Evolutionary conservation across 2,797 vertebrate genomes (phyloP), one percentile per base, ranked within the genome.

Genomic region (Ctenopoma multispine): DNA sequence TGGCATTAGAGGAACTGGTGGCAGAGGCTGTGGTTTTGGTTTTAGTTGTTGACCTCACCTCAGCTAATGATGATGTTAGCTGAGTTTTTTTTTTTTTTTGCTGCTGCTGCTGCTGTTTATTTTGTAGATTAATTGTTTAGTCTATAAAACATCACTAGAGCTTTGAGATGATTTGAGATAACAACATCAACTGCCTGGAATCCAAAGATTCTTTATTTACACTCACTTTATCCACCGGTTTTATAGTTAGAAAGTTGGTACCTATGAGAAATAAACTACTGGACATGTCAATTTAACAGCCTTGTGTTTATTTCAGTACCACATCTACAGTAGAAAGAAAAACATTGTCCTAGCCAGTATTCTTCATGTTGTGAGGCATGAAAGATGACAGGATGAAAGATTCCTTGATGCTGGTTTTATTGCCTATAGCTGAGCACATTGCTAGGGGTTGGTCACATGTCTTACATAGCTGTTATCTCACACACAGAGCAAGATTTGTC

Each of bases 401-500:
- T 72, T 31, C 47, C 47, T 77, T 62, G 79, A 18, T 63, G 1
- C 57, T 71, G 50, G 46, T 60, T 77, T 76, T 49, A 57, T 78
- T 21, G 73, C 80, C 40, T 46, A 41, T n/a, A 47, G 69, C 67
- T 57, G 68, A 64, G n/a, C 47, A 60, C 73, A 61, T 65, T 44
- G 68, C 73, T 8, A 51, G 38, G 24, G 69, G 47, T 61, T 15
- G 77, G 74, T 90, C 88, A 88, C 82, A 84, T 64, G 90, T 50
- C 63, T 70, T 50, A 69, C 68, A 72, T 71, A 55, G 54, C 66
- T 54, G 65, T 68, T 84, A 75, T 78, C 60, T 38, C 24, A 51
- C 67, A 67, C 66, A 90, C 87, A 87, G 81, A 80, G 70, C 56
- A 67, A 60, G 84, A 85, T 77, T 83, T 89, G 84, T 89, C 55